phyloP scores from a whole-genome alignment of 2,888 invertebrate species.

The Cyclophora albipunctata region DNA sequence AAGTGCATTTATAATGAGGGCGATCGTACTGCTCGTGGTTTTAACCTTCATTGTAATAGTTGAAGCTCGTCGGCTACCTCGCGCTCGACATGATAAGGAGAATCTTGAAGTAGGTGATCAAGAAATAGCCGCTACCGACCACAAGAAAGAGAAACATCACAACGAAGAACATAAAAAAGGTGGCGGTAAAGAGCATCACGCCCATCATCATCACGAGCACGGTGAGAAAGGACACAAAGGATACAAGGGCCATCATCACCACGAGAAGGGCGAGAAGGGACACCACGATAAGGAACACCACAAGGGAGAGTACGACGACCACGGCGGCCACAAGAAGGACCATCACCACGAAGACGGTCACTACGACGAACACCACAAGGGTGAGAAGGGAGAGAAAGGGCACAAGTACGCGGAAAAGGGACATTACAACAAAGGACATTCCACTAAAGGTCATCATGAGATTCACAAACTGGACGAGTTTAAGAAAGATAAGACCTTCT shows the following conservation, averaged over 20 bases:
- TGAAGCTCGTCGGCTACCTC: slow-evolving; percentile 46
- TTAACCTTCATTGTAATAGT: slow-evolving; percentile 36
- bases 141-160: slow-evolving; percentile 65
- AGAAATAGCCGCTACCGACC: slow-evolving; percentile 55
- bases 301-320: slow-evolving; percentile 77
- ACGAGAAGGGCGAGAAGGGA: slow-evolving; percentile 81
- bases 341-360: slow-evolving; percentile 80
- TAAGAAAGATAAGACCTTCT: slow-evolving; percentile 91
- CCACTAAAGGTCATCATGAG: slow-evolving; percentile 90
- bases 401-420: slow-evolving; percentile 81
- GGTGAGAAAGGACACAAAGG: slow-evolving; percentile 83
- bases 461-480: slow-evolving; percentile 90
- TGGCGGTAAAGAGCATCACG: slow-evolving; percentile 79
- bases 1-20: slow-evolving; percentile 43
- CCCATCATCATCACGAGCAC: slow-evolving; percentile 78
- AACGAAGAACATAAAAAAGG: slow-evolving; percentile 76
- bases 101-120: slow-evolving; percentile 38
- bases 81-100: slow-evolving; percentile 28
- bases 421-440: slow-evolving; percentile 88
- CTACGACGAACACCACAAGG: slow-evolving; percentile 78
- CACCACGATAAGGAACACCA: slow-evolving; percentile 83
- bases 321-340: slow-evolving; percentile 77
- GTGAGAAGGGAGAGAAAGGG: slow-evolving; percentile 80
- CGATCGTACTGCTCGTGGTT: slow-evolving; percentile 44
- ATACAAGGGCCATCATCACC: slow-evolving; percentile 80